Evolutionary conservation across 2,797 vertebrate genomes (phyloP), one percentile per base, ranked within the genome.

Genomic region (Stomatorhinus walkeri): DNA sequence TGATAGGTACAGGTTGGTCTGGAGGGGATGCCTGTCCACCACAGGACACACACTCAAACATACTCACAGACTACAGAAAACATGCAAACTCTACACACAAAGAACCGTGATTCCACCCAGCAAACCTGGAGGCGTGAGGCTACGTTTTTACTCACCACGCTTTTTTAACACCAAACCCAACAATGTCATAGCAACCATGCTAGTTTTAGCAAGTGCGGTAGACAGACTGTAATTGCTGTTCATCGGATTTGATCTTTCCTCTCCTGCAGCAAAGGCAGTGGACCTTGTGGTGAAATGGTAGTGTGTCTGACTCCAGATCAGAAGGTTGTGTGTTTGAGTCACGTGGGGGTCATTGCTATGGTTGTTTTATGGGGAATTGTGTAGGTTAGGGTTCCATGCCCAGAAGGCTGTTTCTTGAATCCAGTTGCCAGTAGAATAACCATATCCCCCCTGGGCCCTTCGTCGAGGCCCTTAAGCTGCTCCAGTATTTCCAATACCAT

Each of bases 261-360:
- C 10, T 68, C 10, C 9, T 0, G 0, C 2, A 1, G 0, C 0
- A 14, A 68, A 68, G 0, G 10, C 10, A 28, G 61, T 1, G 0
- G 64, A 36, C 28, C 64, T 36, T 5, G 28, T 72, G 64, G 28
- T 4, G 28, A 28, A 72, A 14, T 2, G 64, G 28, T 72, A 72
- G 28, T 1, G 4, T 14, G 0, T 6, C 14, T 72, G 28, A 36
- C 64, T 72, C 64, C 28, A 36, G 64, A 36, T 72, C 64, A 72
- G 64, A 72, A 72, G 64, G 64, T 68, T 32, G 64, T 0, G 64
- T 68, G 64, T 32, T 32, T 9, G 3, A 32, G 4, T 32, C 64
- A 68, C 28, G 9, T 64, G 8, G 1, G 59, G 9, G 64, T 68
- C 24, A 68, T 32, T 4, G 1, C 22, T 28, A 0, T 4, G 22